These are phyloP conservation scores for Xylocampa areola DNA, from an alignment of 2,888 invertebrate species.

Conservation along the genomic window DNA sequence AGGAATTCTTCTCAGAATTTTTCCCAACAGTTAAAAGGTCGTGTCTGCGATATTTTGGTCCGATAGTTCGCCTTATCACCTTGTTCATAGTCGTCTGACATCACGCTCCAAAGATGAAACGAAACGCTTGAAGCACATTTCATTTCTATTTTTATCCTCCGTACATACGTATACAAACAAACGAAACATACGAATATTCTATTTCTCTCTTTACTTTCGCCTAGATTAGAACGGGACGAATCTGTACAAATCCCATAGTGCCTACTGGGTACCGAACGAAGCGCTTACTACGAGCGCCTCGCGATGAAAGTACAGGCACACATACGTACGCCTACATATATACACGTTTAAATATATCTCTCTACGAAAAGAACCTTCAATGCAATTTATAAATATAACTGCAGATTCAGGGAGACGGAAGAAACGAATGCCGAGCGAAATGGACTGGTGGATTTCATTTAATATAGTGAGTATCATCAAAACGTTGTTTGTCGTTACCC, in stretches of 20 bases:
- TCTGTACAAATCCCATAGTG: slow-evolving; percentile 52
- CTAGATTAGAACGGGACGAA: slow-evolving; percentile 50
- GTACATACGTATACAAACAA: slow-evolving; percentile 19
- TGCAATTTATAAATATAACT: slow-evolving; percentile 57
- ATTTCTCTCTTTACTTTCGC: slow-evolving; percentile 47
- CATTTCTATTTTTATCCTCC: slow-evolving; percentile 39
- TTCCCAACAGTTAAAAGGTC: slow-evolving; percentile 22
- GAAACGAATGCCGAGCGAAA: slow-evolving; percentile 38
- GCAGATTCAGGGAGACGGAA: slow-evolving; percentile 43
- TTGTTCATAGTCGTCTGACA: slow-evolving; percentile 36
- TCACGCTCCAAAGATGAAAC: slow-evolving; percentile 35
- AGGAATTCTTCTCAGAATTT: slow-evolving; percentile 24
- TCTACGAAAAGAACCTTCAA: slow-evolving; percentile 42
- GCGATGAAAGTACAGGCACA: slow-evolving; percentile 34
- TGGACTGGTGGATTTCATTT: slow-evolving; percentile 26
- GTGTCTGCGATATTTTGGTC: slow-evolving; percentile 17
- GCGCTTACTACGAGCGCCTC: slow-evolving; percentile 34
- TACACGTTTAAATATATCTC: slow-evolving; percentile 6
- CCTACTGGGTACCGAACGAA: slow-evolving; percentile 20
- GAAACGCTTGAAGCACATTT: slow-evolving; percentile 36
- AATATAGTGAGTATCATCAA: slow-evolving; percentile 29
- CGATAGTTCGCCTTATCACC: slow-evolving; percentile 33
- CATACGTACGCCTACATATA: slow-evolving; percentile 10
- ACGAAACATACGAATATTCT: slow-evolving; percentile 25
- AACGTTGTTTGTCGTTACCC: slow-evolving; percentile 30